These are phyloP conservation scores for Cecropterus lyciades DNA, from an alignment of 1,140 invertebrate genomes.

Conservation along the genomic window DNA sequence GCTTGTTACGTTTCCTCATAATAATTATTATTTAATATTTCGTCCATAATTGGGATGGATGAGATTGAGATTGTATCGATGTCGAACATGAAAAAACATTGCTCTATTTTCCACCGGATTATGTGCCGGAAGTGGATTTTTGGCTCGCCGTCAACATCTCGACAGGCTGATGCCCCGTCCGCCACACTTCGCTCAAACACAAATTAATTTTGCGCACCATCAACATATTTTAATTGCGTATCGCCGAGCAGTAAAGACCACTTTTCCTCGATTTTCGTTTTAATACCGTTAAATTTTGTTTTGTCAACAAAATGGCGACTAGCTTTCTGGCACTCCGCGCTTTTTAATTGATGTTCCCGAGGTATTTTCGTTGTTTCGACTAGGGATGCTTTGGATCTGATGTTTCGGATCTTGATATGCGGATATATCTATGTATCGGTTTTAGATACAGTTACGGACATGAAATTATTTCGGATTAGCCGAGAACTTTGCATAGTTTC, in stretches of 20 bases:
- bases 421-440: too few relatives aligned
- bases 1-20: too few relatives aligned
- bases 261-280: constrained; percentile 2
- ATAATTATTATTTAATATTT: too few relatives aligned
- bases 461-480: too few relatives aligned
- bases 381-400: too few relatives aligned
- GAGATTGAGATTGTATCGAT: too few relatives aligned
- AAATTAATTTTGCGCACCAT: constrained; percentile 4
- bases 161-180: constrained; percentile 32
- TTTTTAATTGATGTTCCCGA: constrained; percentile 20
- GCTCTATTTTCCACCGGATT: constrained; percentile 29
- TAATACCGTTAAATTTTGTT: neutral
- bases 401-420: too few relatives aligned
- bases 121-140: constrained; percentile 33
- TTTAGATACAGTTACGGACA: too few relatives aligned
- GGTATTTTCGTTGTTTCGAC: constrained; percentile 20
- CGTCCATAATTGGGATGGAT: too few relatives aligned
- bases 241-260: constrained; percentile 10
- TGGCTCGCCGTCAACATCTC: constrained; percentile 33
- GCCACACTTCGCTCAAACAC: constrained; percentile 18
- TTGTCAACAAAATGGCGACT: constrained; percentile 23
- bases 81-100: constrained; percentile 2
- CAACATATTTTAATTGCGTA: constrained; percentile 15
- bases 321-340: constrained; percentile 14
- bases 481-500: too few relatives aligned